Base-by-base conservation (phyloP, 2,888 invertebrate genomes). In the Athripsodes cinereus region DNA sequence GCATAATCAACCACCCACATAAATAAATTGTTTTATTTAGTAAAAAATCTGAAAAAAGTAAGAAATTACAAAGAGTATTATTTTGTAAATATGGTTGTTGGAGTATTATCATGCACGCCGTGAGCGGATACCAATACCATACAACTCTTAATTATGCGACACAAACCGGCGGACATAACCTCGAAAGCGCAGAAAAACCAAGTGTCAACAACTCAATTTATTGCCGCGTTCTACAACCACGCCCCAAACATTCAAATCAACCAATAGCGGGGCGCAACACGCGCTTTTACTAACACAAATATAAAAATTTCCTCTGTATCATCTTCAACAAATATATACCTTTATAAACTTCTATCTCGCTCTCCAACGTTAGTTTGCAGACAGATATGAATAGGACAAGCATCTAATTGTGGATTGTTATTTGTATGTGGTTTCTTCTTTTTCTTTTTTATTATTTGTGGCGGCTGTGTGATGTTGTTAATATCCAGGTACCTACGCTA, bases 171-270 rank as follows among this genome's bases (percentile, higher is more conserved):
- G 44, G 53, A 53, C 57, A 57, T 54, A 58, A 58, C 58, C 58
- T 58, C 53, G 35, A 58, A 58, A 58, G 49, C 50, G 40, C 46
- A 58, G 53, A 54, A 58, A 58, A 53, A 54, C 35, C 53, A 48
- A 55, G 76, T 78, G 78, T 77, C 78, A 78, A 78, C 78, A 78
- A 75, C 78, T 78, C 78, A 78, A 78, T 78, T 78, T 78, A 78
- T 78, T 74, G 78, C 75, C 76, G 73, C 73, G 75, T 67, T 62
- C 67, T 69, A 66, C 62, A 73, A 74, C 66, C 68, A 74, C 78
- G 78, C 78, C 78, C 74, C 72, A 69, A 69, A 69, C 69, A 69
- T 68, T 68, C 68, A 65, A 64, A 65, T 67, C 69, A 63, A 64
- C 78, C 78, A 78, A 78, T 78, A 68, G 69, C 66, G 66, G 60